Conservation (phyloP, 2,113 vertebrate species). For the Platysteira castanea region DNA sequence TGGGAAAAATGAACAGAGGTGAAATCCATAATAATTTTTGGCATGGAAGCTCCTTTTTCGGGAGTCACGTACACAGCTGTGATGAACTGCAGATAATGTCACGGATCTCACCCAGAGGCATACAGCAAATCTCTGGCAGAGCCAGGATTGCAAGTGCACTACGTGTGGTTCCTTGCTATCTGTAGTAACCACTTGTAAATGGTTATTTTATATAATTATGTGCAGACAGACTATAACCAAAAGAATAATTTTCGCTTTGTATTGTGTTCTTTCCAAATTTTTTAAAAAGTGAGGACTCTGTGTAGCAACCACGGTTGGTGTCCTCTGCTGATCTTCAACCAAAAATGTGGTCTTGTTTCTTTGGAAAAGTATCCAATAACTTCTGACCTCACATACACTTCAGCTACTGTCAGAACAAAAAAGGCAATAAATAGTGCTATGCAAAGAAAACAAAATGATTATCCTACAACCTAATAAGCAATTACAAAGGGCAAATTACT, state of each 20-base stretch:
- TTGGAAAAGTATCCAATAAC: background rate
- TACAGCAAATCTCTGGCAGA: background rate
- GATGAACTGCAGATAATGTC: background rate
- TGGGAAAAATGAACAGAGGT: constrained; percentile 13
- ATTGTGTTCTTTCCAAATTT: background rate
- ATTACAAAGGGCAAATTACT: constrained; percentile 34
- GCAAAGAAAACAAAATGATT: constrained; percentile 38
- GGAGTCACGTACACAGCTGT: constrained; percentile 19
- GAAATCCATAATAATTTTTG: constrained; percentile 29
- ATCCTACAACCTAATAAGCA: constrained; percentile 14
- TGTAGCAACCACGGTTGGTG: background rate
- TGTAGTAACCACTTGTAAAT: background rate
- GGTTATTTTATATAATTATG: background rate
- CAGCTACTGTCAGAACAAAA: constrained; percentile 17
- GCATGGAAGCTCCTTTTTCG: background rate
- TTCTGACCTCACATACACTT: constrained; percentile 7
- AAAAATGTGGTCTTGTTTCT: background rate
- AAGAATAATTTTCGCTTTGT: background rate
- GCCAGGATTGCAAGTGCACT: background rate
- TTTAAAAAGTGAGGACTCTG: background rate
- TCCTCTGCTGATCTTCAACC: background rate
- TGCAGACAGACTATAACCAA: background rate
- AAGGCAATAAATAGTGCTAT: background rate
- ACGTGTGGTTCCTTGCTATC: rapidly evolving
- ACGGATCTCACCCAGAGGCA: background rate